A percentile compares a stretch with the other conserved stretches of the same genome.
Evolutionary conservation across 2,888 invertebrate genomes (phyloP).

Genomic region (Drosophila subsilvestris): DNA sequence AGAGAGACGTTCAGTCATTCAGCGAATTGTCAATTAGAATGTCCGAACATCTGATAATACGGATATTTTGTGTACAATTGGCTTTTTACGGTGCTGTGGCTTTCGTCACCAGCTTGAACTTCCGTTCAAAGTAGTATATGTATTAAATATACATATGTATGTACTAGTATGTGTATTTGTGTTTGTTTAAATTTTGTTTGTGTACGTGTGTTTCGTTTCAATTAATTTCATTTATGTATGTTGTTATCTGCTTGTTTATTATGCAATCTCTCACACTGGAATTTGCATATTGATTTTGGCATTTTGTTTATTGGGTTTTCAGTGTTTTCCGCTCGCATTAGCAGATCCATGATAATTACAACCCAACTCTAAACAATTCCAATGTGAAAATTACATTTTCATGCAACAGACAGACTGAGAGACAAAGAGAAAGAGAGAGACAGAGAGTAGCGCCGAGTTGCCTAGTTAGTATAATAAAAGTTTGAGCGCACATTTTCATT

Average conservation of each 20-base stretch:
- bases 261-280: conserved; percentile 64
- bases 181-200: conserved; percentile 41
- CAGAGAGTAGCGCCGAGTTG: conserved; percentile 22
- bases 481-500: conserved; percentile 54
- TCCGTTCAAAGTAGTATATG: conserved; percentile 22
- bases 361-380: conserved; percentile 38
- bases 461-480: conserved; percentile 50
- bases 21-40: conserved; percentile 26
- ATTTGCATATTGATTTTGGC: conserved; percentile 69
- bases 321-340: conserved; percentile 44
- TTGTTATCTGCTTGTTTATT: conserved; percentile 61
- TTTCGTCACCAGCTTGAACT: conserved; percentile 42
- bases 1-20: conserved; percentile 9
- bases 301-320: conserved; percentile 69
- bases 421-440: conserved; percentile 15
- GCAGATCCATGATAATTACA: conserved; percentile 58
- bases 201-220: conserved; percentile 64
- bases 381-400: conserved; percentile 48
- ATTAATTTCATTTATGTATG: conserved; percentile 61
- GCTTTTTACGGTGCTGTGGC: conserved; percentile 5
- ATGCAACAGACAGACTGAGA: conserved; percentile 34
- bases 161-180: conserved; percentile 4
- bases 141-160: not conserved
- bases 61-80: conserved; percentile 2
- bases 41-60: conserved; percentile 33